Conservation (phyloP, 2,113 vertebrate species). For the Chelonoidis abingdonii region DNA sequence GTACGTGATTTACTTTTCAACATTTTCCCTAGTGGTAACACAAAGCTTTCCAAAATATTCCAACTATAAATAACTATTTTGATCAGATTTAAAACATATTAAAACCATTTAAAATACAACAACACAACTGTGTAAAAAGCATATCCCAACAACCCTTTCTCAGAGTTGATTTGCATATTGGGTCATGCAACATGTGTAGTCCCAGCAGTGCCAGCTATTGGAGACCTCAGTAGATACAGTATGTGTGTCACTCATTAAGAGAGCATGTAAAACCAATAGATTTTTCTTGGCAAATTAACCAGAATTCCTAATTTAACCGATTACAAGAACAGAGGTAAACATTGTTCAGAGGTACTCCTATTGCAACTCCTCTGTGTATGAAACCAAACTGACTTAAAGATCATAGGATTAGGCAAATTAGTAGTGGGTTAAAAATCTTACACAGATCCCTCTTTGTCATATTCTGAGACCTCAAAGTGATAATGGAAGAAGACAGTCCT, state of each 20-base stretch:
- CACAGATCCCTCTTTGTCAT: background rate
- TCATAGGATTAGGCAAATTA: background rate
- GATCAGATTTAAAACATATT: conserved; percentile 49
- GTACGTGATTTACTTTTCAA: conserved; percentile 52
- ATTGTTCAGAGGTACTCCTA: background rate
- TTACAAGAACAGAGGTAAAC: conserved; percentile 15
- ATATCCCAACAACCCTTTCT: conserved; percentile 67
- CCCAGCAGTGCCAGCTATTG: conserved; percentile 45
- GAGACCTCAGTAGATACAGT: conserved; percentile 47
- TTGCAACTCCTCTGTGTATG: background rate
- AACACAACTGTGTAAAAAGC: conserved; percentile 62
- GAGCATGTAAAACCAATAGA: conserved; percentile 27
- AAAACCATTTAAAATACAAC: conserved; percentile 37
- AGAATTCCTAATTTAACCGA: conserved; percentile 39
- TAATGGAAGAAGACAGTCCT: conserved; percentile 10
- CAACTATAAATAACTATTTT: conserved; percentile 23
- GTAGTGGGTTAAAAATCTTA: background rate
- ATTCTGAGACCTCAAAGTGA: background rate
- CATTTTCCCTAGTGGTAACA: conserved; percentile 21
- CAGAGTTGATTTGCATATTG: conserved; percentile 67
- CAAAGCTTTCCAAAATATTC: conserved; percentile 31
- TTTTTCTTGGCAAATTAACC: conserved; percentile 27
- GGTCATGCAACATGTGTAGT: conserved; percentile 44
- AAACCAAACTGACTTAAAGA: background rate
- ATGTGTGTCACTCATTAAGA: conserved; percentile 32